Base-by-base conservation (phyloP, 92 coral and sea anemone species). In the Heteractis magnifica region DNA sequence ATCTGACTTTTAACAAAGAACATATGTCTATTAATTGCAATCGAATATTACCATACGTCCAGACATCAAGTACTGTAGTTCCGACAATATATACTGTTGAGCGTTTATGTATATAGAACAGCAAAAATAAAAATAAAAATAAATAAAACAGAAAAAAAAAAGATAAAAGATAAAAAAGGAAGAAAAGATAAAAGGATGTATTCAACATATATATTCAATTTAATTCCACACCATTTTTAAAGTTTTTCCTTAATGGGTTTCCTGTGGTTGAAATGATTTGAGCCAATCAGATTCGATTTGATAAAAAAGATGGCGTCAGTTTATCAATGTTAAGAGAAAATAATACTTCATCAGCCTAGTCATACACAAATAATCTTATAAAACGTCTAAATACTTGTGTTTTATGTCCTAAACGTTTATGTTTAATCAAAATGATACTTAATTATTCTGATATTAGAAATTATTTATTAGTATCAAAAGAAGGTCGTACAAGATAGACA, bases 221-320 rank as follows among this genome's bases (percentile, higher is more conserved):
- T 20, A 18, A 34, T 34, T 49, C 52, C 41, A 20, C 0, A 11
- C 76, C 19, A 14, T 11, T 71, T 48, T 11, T 5, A 13, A 4
- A 51, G 20, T 18, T 75, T n/a, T 8, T 6, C 14, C 16, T 15
- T 0, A 18, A 51, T 76, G 58, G 79, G 60, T 51, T 50, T 76
- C 79, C 60, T 76, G 56, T 76, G 56, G 52, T 51, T 34, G 13
- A 19, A 11, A 11, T 41, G 20, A 77, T 19, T 18, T 64, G 9
- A 72, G 15, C 82, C 82, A 79, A 79, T 79, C 72, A 79, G 55
- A 58, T 58, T 79, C 34, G 21, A 21, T 16, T 34, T 23, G 7
- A 34, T 18, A 80, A 65, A 18, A 65, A 80, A 64, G 76, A 80
- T 80, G 83, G 83, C 83, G 83, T 80, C 83, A 80, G 83, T 9